A percentile compares a stretch with the other conserved stretches of the same genome.
Evolutionary conservation across 2,113 vertebrate species (phyloP).

Genomic region (Symphodus melops): DNA sequence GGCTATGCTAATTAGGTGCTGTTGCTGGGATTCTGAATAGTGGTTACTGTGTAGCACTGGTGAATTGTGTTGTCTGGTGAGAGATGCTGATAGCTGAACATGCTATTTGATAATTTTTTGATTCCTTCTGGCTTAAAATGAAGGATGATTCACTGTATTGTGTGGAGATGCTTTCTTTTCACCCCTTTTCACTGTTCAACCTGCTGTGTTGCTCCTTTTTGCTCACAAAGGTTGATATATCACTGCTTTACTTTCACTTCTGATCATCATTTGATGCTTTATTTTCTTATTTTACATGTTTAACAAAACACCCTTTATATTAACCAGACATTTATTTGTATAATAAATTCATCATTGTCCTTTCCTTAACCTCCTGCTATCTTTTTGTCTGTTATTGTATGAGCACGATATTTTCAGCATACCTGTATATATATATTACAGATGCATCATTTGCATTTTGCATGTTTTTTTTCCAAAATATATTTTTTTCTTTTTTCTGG

Average conservation of each 20-base stretch:
- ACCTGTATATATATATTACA: conserved; percentile 45
- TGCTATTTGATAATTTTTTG: conserved; percentile 92
- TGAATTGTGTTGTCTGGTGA: conserved; percentile 96
- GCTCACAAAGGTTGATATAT: conserved; percentile 74
- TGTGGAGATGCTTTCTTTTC: conserved; percentile 77
- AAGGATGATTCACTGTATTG: conserved; percentile 81
- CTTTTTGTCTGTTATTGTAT: not conserved
- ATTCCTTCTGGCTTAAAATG: conserved; percentile 87
- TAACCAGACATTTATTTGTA: conserved; percentile 40
- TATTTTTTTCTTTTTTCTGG: conserved; percentile 6
- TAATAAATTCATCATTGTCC: conserved; percentile 22
- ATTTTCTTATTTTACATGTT: conserved; percentile 33
- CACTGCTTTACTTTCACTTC: conserved; percentile 59
- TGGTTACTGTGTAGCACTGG: conserved; percentile 90
- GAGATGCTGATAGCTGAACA: conserved; percentile 94
- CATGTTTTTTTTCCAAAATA: not conserved
- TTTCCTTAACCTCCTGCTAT: conserved; percentile 20
- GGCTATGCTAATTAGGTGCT: conserved; percentile 99
- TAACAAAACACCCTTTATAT: conserved; percentile 45
- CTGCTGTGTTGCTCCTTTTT: conserved; percentile 69
- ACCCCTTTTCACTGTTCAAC: conserved; percentile 71
- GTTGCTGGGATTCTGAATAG: conserved; percentile 97
- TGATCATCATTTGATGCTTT: conserved; percentile 59
- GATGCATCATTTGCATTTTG: conserved; percentile 52
- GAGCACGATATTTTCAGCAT: conserved; percentile 43